phyloP scores from a whole-genome alignment of 64 coral and sea anemone species.

The Pocillopora verrucosa region DNA sequence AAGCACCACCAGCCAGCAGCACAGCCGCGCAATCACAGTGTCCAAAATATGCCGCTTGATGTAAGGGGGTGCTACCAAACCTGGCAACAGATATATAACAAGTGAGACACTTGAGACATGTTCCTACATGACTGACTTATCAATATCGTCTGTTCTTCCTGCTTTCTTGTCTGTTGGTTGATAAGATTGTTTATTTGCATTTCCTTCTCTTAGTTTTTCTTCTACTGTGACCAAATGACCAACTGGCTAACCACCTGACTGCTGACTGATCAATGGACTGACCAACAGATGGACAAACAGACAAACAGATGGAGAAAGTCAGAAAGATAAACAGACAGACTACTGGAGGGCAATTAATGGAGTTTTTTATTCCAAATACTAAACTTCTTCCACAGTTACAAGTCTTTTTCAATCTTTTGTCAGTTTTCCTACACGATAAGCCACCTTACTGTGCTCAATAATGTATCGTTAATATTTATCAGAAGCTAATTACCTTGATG shows the following conservation, averaged over 20 bases:
- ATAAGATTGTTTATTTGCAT: background rate
- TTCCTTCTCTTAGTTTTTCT: background rate
- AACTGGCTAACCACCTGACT: background rate
- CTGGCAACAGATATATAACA: slow-evolving; percentile 20
- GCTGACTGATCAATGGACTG: background rate
- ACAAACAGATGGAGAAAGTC: background rate
- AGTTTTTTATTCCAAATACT: too few species aligned
- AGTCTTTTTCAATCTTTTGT: too few species aligned
- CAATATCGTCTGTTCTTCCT: background rate
- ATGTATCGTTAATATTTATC: too few species aligned
- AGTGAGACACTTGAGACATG: background rate
- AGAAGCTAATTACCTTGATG: slow-evolving; percentile 70
- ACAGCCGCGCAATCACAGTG: slow-evolving; percentile 79
- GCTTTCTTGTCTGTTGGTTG: background rate
- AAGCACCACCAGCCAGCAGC: slow-evolving; percentile 71
- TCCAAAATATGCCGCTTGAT: slow-evolving; percentile 97
- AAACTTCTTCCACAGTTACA: too few species aligned
- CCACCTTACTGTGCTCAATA: too few species aligned
- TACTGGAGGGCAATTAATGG: background rate
- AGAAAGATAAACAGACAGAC: background rate
- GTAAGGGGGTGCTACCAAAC: slow-evolving; percentile 96
- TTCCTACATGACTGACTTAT: background rate
- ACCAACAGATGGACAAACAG: background rate
- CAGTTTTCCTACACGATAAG: too few species aligned
- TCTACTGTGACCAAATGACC: background rate